phyloP scores from a whole-genome alignment of 2,797 vertebrate genomes.

The Girardinus metallicus region DNA sequence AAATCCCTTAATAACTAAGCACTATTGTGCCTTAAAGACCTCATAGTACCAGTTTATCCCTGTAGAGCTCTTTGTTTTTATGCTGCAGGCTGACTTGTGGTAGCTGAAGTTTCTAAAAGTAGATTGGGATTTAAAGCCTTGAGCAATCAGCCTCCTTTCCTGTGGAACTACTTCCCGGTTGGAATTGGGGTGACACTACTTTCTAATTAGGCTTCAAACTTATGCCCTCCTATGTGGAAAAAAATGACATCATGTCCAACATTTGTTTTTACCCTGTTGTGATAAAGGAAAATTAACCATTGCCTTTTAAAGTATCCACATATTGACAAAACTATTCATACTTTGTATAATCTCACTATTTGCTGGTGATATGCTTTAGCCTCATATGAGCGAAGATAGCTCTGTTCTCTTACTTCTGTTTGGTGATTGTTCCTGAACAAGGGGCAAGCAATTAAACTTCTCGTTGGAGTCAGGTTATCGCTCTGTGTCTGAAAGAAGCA shows the following conservation, averaged over 20 bases:
- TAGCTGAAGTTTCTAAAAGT: neutral
- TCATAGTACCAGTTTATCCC: neutral
- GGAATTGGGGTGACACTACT: neutral
- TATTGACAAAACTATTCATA: slow-evolving; percentile 1
- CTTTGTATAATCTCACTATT: neutral
- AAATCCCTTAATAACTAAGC: neutral
- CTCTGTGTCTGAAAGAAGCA: slow-evolving; percentile 54
- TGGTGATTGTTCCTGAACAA: slow-evolving; percentile 46
- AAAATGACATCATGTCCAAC: neutral
- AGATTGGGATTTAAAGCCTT: neutral
- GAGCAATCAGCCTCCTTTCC: neutral
- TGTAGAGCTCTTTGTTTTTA: neutral
- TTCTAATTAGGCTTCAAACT: slow-evolving; percentile 8
- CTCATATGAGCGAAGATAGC: slow-evolving; percentile 21
- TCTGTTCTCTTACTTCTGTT: slow-evolving; percentile 30
- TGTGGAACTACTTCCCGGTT: neutral
- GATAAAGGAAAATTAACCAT: neutral
- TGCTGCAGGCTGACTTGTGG: neutral
- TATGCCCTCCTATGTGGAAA: neutral
- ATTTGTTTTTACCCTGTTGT: neutral
- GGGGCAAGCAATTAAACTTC: slow-evolving; percentile 74
- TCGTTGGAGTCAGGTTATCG: slow-evolving; percentile 69
- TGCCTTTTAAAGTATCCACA: neutral
- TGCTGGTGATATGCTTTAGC: slow-evolving; percentile 17
- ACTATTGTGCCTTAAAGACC: neutral